These are phyloP conservation scores for Apistogramma diplotaenia DNA, from an alignment of 2,113 vertebrate genomes.

Conservation along the genomic window DNA sequence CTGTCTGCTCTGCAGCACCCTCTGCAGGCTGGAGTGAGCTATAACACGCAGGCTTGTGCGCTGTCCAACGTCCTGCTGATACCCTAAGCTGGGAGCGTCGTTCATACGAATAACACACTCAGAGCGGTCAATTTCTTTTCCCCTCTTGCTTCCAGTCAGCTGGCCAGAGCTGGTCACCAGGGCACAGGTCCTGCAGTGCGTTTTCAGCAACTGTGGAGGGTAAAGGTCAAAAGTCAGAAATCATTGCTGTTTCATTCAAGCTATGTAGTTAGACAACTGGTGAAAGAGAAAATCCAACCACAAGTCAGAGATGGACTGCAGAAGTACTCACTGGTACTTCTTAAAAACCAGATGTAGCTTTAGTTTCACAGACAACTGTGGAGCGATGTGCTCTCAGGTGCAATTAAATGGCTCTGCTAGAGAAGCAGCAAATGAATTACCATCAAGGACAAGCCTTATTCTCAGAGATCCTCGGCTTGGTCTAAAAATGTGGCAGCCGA, in stretches of 20 bases:
- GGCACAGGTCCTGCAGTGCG: conserved; percentile 86
- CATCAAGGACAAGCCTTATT: neutral
- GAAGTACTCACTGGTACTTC: too few species aligned
- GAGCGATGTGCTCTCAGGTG: too few species aligned
- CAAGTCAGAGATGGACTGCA: neutral
- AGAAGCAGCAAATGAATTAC: neutral
- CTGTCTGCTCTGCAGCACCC: conserved; percentile 82
- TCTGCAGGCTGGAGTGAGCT: conserved; percentile 90
- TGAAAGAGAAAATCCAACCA: neutral
- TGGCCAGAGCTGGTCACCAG: conserved; percentile 92
- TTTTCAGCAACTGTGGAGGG: conserved; percentile 80
- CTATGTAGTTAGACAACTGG: neutral
- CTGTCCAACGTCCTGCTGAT: conserved; percentile 82
- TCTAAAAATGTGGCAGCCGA: neutral
- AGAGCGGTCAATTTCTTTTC: conserved; percentile 80
- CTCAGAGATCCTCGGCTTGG: neutral
- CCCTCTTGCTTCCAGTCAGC: conserved; percentile 78
- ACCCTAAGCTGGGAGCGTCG: conserved; percentile 82
- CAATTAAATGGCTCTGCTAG: too few species aligned
- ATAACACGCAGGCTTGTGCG: conserved; percentile 86
- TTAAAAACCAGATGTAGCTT: neutral
- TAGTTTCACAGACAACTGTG: too few species aligned
- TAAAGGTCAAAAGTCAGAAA: conserved; percentile 5
- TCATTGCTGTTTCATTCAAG: neutral
- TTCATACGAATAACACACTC: conserved; percentile 95